phyloP scores from a whole-genome alignment of 2,113 vertebrate genomes.

The Tychaedon coryphoeus region DNA sequence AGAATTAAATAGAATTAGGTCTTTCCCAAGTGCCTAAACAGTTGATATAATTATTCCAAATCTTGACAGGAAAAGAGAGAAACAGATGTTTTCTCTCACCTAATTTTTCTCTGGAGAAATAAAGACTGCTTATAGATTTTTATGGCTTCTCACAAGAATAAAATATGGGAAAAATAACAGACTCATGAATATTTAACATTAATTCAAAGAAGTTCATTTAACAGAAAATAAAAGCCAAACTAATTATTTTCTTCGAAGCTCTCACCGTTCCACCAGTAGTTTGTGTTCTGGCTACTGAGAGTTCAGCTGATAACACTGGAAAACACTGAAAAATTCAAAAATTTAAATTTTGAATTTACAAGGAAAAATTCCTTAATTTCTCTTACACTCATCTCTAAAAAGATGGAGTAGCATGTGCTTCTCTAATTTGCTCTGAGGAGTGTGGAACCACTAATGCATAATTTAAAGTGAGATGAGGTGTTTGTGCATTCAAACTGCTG shows the following conservation, averaged over 20 bases:
- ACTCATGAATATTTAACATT: background rate
- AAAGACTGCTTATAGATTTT: background rate
- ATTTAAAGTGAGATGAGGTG: background rate
- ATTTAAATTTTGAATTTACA: background rate
- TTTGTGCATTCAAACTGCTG: background rate
- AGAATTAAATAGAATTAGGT: background rate
- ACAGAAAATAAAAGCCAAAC: background rate
- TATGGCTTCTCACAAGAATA: background rate
- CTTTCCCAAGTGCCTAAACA: background rate
- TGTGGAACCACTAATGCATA: background rate
- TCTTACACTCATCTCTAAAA: background rate
- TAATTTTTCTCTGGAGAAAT: constrained; percentile 23
- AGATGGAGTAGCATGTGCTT: background rate
- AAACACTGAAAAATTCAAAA: background rate
- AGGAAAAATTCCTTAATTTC: background rate
- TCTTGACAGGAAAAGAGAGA: background rate
- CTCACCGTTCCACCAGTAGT: background rate
- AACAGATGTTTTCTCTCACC: background rate
- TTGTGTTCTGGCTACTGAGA: background rate
- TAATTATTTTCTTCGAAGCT: background rate
- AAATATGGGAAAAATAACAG: background rate
- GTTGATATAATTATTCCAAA: background rate
- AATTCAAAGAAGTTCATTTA: background rate
- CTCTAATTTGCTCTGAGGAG: background rate
- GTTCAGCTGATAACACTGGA: background rate